Conservation (phyloP, 2,113 vertebrate genomes). For the Irena cyanogastra region DNA sequence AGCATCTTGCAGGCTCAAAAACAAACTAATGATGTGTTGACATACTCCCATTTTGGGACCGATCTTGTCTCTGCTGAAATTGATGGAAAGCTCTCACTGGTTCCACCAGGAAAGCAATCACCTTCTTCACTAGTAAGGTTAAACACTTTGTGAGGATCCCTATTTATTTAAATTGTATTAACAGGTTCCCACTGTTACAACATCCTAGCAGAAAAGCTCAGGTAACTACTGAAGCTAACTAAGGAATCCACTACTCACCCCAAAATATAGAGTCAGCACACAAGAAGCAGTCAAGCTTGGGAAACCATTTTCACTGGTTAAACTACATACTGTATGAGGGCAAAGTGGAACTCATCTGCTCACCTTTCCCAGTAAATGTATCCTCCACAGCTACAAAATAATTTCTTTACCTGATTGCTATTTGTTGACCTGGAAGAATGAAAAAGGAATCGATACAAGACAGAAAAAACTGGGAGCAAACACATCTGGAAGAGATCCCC, state of each 20-base stretch:
- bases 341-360: conserved; percentile 51
- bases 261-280: conserved; percentile 41
- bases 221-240: conserved; percentile 53
- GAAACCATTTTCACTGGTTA: conserved; percentile 38
- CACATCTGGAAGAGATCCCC: background rate
- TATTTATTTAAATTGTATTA: conserved; percentile 4
- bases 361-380: background rate
- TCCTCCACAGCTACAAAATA: conserved; percentile 2
- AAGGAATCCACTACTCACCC: conserved; percentile 12
- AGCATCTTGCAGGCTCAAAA: background rate
- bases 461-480: conserved; percentile 37
- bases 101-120: background rate
- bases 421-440: background rate
- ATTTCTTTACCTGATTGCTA: background rate
- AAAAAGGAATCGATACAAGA: background rate
- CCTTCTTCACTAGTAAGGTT: background rate
- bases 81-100: background rate
- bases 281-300: conserved; percentile 30
- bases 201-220: conserved; percentile 49
- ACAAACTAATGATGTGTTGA: background rate
- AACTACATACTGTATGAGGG: conserved; percentile 27
- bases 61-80: background rate
- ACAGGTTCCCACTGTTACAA: conserved; percentile 12
- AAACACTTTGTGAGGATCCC: conserved; percentile 26
- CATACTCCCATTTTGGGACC: background rate